Conservation (phyloP, 1,140 invertebrate genomes). For the Drosophila mauritiana region DNA sequence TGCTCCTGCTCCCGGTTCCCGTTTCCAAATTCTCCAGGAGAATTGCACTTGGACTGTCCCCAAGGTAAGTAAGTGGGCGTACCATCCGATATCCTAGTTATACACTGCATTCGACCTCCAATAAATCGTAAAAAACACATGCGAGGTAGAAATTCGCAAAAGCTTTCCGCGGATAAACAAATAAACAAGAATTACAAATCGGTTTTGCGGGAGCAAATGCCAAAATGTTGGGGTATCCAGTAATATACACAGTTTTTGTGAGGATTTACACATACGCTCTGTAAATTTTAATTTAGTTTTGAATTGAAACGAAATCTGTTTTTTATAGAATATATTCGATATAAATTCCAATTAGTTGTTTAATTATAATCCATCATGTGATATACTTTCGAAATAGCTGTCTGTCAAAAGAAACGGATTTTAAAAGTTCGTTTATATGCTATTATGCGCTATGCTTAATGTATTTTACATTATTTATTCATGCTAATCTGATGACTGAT, state of each 20-base stretch:
- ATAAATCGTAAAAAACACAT: slow-evolving; percentile 58
- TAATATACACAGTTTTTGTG: slow-evolving; percentile 1
- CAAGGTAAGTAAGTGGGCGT: slow-evolving; percentile 63
- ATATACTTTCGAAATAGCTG: too few relatives aligned
- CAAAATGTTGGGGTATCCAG: slow-evolving; percentile 67
- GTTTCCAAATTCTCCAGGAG: slow-evolving; percentile 27
- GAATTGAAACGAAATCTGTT: not conserved
- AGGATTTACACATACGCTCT: not conserved
- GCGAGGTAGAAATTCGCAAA: slow-evolving; percentile 20
- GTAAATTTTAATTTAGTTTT: not conserved
- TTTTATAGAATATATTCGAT: not conserved
- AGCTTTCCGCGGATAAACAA: slow-evolving; percentile 46
- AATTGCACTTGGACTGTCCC: slow-evolving; percentile 30
- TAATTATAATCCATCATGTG: too few relatives aligned
- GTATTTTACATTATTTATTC: too few relatives aligned
- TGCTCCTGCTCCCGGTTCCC: slow-evolving; percentile 24
- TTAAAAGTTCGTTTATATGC: not conserved
- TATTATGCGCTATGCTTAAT: too few relatives aligned
- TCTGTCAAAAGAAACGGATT: too few relatives aligned
- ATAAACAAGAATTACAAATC: slow-evolving; percentile 53
- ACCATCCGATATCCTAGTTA: slow-evolving; percentile 6
- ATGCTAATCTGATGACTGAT: too few relatives aligned
- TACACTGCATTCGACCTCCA: slow-evolving; percentile 34
- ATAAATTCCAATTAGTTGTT: not conserved
- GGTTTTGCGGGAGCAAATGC: slow-evolving; percentile 34